Percentiles rank a stretch among this genome's conserved stretches.
Evolutionary conservation across 2,797 vertebrate species (phyloP).

Genomic region (Smutsia gigantea): DNA sequence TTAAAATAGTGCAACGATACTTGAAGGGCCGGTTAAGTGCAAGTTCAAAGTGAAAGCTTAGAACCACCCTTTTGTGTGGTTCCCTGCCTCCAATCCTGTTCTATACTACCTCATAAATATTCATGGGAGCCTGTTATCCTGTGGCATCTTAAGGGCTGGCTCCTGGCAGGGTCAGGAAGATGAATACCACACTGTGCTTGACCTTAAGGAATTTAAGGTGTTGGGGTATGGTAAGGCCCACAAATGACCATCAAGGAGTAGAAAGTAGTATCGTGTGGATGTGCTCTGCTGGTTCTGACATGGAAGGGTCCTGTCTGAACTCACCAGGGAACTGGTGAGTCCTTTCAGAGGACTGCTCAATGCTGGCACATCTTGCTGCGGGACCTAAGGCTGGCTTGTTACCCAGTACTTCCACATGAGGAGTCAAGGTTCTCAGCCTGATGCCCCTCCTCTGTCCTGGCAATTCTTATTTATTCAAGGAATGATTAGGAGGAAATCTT

Average conservation of each 20-base stretch:
- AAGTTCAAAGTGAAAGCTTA: background rate
- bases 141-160: background rate
- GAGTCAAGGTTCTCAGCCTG: background rate
- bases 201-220: background rate
- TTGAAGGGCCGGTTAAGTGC: background rate
- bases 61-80: background rate
- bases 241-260: background rate
- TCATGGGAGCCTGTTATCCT: background rate
- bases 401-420: background rate
- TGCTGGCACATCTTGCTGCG: background rate
- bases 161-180: background rate
- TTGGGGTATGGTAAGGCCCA: background rate
- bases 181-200: background rate
- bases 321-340: background rate
- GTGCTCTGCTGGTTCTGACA: background rate
- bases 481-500: background rate
- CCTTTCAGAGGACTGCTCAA: accelerated
- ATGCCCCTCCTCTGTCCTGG: background rate
- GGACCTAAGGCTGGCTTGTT: background rate
- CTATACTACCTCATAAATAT: background rate
- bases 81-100: background rate
- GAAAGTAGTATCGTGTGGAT: background rate
- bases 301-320: background rate
- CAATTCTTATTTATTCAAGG: background rate
- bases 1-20: background rate